A percentile compares a stretch with the other conserved stretches of the same genome.
These are phyloP conservation scores for Myrmophylax atrothorax DNA, from an alignment of 2,113 vertebrate species.

Conservation along the genomic window DNA sequence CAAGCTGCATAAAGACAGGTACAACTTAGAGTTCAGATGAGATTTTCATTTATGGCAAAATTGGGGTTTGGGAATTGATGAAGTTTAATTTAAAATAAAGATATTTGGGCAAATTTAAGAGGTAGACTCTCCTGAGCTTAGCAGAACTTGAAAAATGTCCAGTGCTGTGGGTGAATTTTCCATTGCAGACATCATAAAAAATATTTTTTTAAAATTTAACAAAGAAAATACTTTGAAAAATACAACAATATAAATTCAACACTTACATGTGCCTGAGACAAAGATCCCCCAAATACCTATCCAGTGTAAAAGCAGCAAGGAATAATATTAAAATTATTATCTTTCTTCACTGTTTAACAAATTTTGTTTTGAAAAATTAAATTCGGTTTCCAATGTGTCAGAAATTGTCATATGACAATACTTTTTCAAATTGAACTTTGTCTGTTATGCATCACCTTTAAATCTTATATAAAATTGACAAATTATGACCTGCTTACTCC, in stretches of 20 bases:
- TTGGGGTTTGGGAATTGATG: background rate
- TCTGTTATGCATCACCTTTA: background rate
- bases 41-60: background rate
- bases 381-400: background rate
- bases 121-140: background rate
- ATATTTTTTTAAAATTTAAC: background rate
- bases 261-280: background rate
- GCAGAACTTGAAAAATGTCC: background rate
- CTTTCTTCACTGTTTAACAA: background rate
- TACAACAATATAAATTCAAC: background rate
- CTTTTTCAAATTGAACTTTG: background rate
- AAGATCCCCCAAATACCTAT: background rate
- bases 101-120: background rate
- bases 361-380: background rate
- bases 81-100: background rate
- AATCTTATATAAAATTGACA: background rate
- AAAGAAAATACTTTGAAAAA: background rate
- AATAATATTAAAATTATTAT: background rate
- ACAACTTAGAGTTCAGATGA: background rate
- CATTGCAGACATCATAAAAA: background rate
- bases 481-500: background rate
- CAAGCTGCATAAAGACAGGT: background rate
- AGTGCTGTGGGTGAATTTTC: background rate
- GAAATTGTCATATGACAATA: background rate
- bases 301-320: background rate